phyloP scores from a whole-genome alignment of 2,888 invertebrate species.

The Zonitis immaculata region DNA sequence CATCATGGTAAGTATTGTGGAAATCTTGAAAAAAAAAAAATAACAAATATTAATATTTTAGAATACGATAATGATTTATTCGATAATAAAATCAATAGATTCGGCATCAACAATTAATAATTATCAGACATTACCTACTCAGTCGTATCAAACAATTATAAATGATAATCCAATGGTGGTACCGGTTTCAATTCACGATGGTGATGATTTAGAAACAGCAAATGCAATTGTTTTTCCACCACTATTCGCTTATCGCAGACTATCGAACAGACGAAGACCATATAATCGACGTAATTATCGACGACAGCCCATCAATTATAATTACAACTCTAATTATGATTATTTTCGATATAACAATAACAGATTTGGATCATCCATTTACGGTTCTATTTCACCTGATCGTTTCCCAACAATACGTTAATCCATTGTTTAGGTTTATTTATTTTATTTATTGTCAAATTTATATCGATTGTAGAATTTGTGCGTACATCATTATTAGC shows the following conservation, averaged over 20 bases:
- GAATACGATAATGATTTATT: neutral
- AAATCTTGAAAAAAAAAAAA: neutral
- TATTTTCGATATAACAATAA: neutral
- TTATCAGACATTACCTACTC: neutral
- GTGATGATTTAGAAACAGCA: neutral
- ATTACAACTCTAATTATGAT: neutral
- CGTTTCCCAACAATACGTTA: neutral
- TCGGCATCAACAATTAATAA: neutral
- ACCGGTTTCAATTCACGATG: neutral
- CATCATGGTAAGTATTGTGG: neutral
- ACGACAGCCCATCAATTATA: neutral
- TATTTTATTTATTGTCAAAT: neutral
- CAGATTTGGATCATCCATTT: neutral
- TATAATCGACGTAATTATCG: neutral
- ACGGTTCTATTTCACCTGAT: neutral
- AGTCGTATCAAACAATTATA: neutral
- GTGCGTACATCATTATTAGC: no score
- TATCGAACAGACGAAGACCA: neutral
- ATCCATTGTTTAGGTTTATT: neutral
- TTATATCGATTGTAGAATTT: neutral
- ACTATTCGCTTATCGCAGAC: neutral
- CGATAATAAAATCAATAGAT: neutral
- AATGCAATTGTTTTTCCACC: neutral
- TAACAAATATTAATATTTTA: neutral
- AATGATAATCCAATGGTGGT: neutral